phyloP scores from a whole-genome alignment of 2,888 invertebrate genomes.

The Watsonalla cultraria region DNA sequence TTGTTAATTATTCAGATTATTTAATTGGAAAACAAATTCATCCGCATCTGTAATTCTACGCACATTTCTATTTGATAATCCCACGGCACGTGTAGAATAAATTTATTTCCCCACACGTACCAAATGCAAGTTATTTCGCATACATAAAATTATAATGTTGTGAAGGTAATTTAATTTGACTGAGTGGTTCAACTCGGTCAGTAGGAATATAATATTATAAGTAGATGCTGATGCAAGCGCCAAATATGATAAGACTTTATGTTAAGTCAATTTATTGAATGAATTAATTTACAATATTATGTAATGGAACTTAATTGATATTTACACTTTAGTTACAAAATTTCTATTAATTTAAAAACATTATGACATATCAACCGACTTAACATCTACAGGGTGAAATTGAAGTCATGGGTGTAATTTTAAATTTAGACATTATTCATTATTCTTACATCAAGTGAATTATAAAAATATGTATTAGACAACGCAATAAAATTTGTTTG shows the following conservation, averaged over 20 bases:
- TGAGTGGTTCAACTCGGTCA: not conserved
- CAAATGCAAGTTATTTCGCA: not conserved
- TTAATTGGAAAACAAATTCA: too few relatives aligned
- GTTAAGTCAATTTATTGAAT: not conserved
- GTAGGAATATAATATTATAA: not conserved
- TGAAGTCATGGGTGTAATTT: too few relatives aligned
- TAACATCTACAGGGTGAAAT: too few relatives aligned
- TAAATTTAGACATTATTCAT: too few relatives aligned
- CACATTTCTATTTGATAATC: not conserved
- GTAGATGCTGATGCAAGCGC: not conserved
- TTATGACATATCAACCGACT: too few relatives aligned
- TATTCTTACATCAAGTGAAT: too few relatives aligned
- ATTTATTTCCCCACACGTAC: not conserved
- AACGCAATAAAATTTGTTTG: too few relatives aligned
- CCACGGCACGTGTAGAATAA: not conserved
- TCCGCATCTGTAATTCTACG: not conserved
- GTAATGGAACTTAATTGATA: not conserved
- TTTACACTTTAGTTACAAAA: not conserved
- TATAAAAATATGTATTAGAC: too few relatives aligned
- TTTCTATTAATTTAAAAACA: too few relatives aligned
- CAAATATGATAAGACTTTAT: not conserved
- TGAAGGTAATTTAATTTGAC: not conserved
- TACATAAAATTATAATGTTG: not conserved
- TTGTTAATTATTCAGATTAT: too few relatives aligned
- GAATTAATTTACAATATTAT: not conserved